These are phyloP conservation scores for Crotophaga sulcirostris DNA, from an alignment of 2,113 vertebrate genomes.

Conservation along the genomic window DNA sequence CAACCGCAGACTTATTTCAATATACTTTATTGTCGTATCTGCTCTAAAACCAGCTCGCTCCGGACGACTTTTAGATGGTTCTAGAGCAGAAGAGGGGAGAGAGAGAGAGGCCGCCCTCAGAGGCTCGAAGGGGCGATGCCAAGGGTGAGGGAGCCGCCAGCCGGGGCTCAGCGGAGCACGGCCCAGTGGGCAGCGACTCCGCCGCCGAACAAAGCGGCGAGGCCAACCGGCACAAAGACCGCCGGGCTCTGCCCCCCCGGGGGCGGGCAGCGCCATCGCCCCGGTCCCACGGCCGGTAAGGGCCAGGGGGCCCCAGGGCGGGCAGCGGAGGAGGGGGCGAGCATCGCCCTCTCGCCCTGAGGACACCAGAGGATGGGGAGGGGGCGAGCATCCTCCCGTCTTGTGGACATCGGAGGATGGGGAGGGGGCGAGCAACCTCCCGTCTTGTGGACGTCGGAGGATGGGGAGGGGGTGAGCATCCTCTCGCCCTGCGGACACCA, in stretches of 20 bases:
- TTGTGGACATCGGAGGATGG: no score
- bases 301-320: no score
- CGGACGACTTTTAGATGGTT: background rate
- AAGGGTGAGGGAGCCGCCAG: background rate
- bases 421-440: no score
- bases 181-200: background rate
- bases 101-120: background rate
- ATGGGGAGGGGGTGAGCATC: no score
- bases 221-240: background rate
- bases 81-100: background rate
- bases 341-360: no score
- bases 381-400: no score
- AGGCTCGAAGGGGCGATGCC: background rate
- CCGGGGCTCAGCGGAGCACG: background rate
- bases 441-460: no score
- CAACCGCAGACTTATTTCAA: conserved; percentile 68
- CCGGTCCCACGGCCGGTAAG: background rate
- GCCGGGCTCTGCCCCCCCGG: background rate
- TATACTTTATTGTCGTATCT: conserved; percentile 64
- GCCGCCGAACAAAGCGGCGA: background rate
- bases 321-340: no score
- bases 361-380: no score
- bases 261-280: background rate
- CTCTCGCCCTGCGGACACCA: no score
- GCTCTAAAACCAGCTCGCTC: conserved; percentile 45